Percentiles rank a stretch among this genome's conserved stretches.
phyloP scores from a whole-genome alignment of 1,140 invertebrate species.

The Papilio polyxenes region DNA sequence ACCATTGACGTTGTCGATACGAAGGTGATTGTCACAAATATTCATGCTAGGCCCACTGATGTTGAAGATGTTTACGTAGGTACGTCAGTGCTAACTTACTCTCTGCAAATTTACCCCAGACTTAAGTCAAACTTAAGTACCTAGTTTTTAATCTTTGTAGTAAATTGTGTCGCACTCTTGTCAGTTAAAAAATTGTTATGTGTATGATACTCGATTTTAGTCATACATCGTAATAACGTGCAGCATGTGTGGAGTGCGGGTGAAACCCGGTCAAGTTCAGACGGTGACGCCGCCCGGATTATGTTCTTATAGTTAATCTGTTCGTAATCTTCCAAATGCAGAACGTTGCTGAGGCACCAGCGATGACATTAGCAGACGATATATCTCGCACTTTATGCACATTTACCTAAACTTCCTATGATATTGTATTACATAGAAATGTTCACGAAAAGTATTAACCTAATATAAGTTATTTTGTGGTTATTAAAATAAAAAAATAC shows the following conservation, averaged over 20 bases:
- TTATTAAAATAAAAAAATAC: not conserved
- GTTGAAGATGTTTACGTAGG: too few relatives aligned
- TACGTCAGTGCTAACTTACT: too few relatives aligned
- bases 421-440: not conserved
- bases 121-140: too few relatives aligned
- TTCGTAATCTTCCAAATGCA: constrained; percentile 45
- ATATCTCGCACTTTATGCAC: constrained; percentile 23
- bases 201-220: not conserved
- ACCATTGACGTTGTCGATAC: too few relatives aligned
- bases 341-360: not conserved
- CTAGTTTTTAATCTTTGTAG: too few relatives aligned
- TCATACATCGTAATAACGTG: not conserved
- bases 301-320: constrained; percentile 59
- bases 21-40: too few relatives aligned
- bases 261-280: constrained; percentile 62
- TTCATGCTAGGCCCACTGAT: too few relatives aligned
- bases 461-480: not conserved
- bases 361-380: constrained; percentile 27
- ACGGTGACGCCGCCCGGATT: constrained; percentile 54
- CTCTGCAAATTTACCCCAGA: too few relatives aligned
- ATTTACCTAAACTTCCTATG: not conserved
- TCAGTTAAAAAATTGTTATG: too few relatives aligned
- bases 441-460: not conserved
- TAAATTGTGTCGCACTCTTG: too few relatives aligned
- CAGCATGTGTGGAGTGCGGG: constrained; percentile 13